These are phyloP conservation scores for Tyria jacobaeae DNA, from an alignment of 2,888 invertebrate species.

Conservation along the genomic window DNA sequence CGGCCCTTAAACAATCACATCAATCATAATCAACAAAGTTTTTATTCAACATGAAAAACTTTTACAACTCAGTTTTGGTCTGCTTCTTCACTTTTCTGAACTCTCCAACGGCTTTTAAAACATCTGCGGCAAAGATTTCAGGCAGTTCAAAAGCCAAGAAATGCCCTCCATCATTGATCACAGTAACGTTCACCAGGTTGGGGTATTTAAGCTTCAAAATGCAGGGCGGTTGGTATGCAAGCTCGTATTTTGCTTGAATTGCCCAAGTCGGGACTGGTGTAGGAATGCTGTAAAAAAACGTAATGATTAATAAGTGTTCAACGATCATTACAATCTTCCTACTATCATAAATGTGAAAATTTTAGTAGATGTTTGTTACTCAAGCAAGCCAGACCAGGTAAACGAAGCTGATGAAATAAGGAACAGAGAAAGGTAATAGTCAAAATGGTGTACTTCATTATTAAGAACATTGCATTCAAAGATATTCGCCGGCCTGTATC, in stretches of 20 bases:
- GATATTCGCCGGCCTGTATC: too few relatives aligned
- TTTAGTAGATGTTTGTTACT: too few relatives aligned
- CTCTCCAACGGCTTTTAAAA: slow-evolving; percentile 74
- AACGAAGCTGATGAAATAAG: too few relatives aligned
- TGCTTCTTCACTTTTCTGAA: slow-evolving; percentile 57
- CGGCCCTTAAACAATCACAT: too few relatives aligned
- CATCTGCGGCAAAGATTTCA: slow-evolving; percentile 88
- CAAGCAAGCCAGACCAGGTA: too few relatives aligned
- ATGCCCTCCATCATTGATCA: slow-evolving; percentile 91
- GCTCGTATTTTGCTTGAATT: slow-evolving; percentile 90
- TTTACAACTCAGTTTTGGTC: slow-evolving; percentile 77
- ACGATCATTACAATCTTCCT: too few relatives aligned
- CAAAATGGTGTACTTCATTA: too few relatives aligned
- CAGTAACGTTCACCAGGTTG: slow-evolving; percentile 89
- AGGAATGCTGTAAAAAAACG: slow-evolving; percentile 83
- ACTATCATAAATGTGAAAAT: too few relatives aligned
- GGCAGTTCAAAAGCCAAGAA: slow-evolving; percentile 95
- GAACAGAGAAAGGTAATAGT: too few relatives aligned
- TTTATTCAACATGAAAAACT: slow-evolving; percentile 1
- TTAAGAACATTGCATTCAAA: too few relatives aligned
- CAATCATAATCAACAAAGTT: neutral
- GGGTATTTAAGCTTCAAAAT: slow-evolving; percentile 86
- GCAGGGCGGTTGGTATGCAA: slow-evolving; percentile 86
- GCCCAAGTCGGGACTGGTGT: slow-evolving; percentile 89
- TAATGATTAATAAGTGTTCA: neutral